Evolutionary conservation across 92 coral and sea anemone species (phyloP).

Genomic region (Umimayanthus chanpuru): DNA sequence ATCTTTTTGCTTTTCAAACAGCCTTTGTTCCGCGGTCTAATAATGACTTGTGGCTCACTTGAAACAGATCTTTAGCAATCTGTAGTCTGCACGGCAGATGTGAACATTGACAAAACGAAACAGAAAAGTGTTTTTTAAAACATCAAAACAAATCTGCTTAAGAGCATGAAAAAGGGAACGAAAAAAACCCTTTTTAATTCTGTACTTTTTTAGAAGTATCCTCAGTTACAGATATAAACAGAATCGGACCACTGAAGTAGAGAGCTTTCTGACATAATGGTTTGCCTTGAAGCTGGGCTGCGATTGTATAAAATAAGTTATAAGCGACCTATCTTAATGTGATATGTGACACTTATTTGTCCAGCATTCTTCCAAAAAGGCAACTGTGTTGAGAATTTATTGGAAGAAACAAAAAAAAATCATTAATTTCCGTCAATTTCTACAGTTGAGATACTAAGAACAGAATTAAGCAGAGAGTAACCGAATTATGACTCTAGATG

Average conservation of each 20-base stretch:
- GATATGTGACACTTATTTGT: not conserved
- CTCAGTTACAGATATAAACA: not conserved
- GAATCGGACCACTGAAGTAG: not conserved
- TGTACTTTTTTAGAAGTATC: not conserved
- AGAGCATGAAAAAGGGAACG: not conserved
- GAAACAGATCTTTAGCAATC: not conserved
- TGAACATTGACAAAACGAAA: not conserved
- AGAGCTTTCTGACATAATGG: not conserved
- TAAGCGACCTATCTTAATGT: not conserved
- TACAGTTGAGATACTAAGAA: not conserved
- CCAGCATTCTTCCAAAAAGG: not conserved
- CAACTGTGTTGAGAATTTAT: constrained; percentile 49
- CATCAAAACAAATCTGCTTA: not conserved
- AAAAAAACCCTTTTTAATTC: too few species aligned
- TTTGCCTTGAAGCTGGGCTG: not conserved
- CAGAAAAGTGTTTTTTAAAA: not conserved
- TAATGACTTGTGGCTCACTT: not conserved
- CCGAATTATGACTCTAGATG: not conserved
- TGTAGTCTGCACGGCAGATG: constrained; percentile 29
- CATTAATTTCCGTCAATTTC: constrained; percentile 41
- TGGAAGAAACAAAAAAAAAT: constrained; percentile 44
- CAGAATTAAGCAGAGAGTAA: constrained; percentile 7
- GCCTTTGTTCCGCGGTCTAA: constrained; percentile 1
- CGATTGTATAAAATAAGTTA: not conserved
- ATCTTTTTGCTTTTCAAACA: constrained; percentile 7